Conservation (phyloP, 2,888 invertebrate genomes). For the Leptopilina drosophilae region DNA sequence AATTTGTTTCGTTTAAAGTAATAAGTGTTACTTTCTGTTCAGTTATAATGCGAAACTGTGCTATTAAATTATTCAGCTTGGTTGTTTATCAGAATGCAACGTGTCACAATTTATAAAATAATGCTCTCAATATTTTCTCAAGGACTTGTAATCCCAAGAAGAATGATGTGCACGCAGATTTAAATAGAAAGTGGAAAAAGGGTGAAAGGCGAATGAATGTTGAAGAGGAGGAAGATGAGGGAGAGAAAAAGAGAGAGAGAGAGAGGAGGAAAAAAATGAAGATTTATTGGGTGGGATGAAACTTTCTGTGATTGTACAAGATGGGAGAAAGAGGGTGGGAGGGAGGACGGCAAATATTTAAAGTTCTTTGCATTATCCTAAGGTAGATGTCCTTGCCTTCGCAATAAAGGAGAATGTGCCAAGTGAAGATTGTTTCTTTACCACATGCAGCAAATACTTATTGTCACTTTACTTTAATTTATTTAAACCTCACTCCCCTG, state of each 20-base stretch:
- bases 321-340: background rate
- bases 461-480: conserved; percentile 27
- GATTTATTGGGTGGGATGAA: conserved; percentile 30
- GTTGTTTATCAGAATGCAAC: background rate
- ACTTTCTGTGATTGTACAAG: conserved; percentile 40
- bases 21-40: no score
- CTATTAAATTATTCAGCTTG: background rate
- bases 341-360: conserved; percentile 26
- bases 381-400: conserved; percentile 21
- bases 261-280: conserved; percentile 12
- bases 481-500: conserved; percentile 3
- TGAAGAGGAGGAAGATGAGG: conserved; percentile 4
- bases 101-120: background rate
- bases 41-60: background rate
- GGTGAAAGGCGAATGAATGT: conserved; percentile 14
- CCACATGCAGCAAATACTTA: conserved; percentile 33
- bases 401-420: conserved; percentile 33
- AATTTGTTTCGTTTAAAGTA: no score
- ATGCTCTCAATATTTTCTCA: conserved; percentile 13
- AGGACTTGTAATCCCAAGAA: background rate
- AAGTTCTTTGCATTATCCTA: conserved; percentile 30
- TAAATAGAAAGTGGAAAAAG: conserved; percentile 27
- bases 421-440: conserved; percentile 13
- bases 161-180: conserved; percentile 16
- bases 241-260: background rate